These are phyloP conservation scores for Capra hircus DNA, from an alignment of 2,113 vertebrate genomes.

Conservation along the genomic window DNA sequence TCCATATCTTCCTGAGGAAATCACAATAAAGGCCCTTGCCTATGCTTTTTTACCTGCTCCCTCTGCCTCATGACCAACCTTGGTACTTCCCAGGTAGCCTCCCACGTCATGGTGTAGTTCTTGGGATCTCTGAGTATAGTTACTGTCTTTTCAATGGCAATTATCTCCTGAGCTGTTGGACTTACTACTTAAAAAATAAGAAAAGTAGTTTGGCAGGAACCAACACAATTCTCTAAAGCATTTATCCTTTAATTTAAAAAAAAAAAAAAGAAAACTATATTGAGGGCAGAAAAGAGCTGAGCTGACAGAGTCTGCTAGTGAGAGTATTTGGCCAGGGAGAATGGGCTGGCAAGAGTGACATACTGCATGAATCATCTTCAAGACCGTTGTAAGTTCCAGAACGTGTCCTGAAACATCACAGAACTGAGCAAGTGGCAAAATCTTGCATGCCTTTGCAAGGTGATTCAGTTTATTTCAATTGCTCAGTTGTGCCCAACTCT, in stretches of 20 bases:
- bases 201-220: neutral
- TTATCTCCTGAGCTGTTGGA: neutral
- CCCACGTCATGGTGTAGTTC: neutral
- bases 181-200: neutral
- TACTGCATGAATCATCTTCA: neutral
- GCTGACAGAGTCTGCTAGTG: neutral
- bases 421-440: neutral
- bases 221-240: neutral
- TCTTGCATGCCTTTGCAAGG: neutral
- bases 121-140: neutral
- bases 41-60: fast-evolving
- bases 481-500: neutral
- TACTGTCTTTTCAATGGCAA: neutral
- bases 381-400: neutral
- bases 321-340: neutral
- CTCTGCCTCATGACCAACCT: neutral
- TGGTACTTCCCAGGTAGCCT: neutral
- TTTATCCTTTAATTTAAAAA: neutral
- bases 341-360: no score
- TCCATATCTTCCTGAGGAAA: neutral
- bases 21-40: neutral
- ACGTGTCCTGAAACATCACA: neutral
- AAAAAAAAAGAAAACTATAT: neutral
- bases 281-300: neutral
- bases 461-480: neutral